Conservation (phyloP, 2,797 vertebrate genomes). For the Coregonus suidteri region DNA sequence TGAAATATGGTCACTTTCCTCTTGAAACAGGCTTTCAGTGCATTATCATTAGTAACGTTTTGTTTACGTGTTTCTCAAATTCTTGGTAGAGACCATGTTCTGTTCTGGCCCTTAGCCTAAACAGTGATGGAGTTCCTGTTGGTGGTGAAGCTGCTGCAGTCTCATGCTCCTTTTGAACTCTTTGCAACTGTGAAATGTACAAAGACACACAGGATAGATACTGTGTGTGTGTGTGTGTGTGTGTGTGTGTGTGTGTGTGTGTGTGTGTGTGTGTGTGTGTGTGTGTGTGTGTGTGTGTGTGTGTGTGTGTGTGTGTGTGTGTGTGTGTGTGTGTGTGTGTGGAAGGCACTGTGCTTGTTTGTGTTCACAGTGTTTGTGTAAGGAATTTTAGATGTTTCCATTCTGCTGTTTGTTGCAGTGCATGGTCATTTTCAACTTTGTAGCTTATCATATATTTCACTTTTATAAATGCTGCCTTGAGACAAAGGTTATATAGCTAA, state of each 20-base stretch:
- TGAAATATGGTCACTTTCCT: constrained; percentile 65
- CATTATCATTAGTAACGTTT: constrained; percentile 56
- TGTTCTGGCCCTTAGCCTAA: constrained; percentile 57
- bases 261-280: constrained; percentile 52
- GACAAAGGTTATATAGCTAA: neutral
- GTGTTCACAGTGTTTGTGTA: neutral
- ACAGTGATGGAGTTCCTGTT: constrained; percentile 67
- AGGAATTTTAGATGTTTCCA: neutral
- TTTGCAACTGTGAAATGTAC: constrained; percentile 47
- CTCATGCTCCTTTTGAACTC: constrained; percentile 50
- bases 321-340: constrained; percentile 30
- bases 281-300: constrained; percentile 47
- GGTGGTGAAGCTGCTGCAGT: constrained; percentile 46
- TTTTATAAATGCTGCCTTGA: neutral
- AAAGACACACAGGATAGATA: constrained; percentile 58
- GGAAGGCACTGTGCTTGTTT: constrained; percentile 53
- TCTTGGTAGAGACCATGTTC: constrained; percentile 32
- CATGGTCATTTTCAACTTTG: neutral
- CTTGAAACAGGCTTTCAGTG: constrained; percentile 59
- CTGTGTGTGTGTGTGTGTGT: constrained; percentile 31
- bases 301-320: neutral
- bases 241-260: constrained; percentile 44
- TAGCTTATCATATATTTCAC: neutral
- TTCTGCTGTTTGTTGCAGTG: neutral
- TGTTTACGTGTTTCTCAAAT: constrained; percentile 43